Base-by-base conservation (phyloP, 1,140 invertebrate species). In the Trichogramma pretiosum region DNA sequence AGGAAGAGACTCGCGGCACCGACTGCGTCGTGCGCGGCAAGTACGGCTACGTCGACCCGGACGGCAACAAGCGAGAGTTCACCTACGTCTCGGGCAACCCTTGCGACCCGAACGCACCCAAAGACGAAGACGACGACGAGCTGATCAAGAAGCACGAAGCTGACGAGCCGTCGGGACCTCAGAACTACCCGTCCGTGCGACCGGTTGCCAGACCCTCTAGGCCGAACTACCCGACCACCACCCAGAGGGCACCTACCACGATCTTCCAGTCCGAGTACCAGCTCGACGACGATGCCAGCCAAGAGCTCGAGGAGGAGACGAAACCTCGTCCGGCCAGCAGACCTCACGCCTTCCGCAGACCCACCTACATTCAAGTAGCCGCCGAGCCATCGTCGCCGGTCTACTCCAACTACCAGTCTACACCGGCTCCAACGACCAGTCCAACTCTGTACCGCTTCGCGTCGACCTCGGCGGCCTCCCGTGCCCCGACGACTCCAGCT, bases 31-130 rank as follows among this genome's bases (percentile, higher is more conserved):
- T 91, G 0, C 74, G 86, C 43, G 89, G 89, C 5, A 90, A 90
- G 64, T 92, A 91, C 63, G 87, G 87, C 9, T 93, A 92, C 68
- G 75, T 91, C 14, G 89, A 91, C 62, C 87, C 88, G 2, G 85
- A 89, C 56, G 89, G 89, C 44, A 87, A 89, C 63, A 87, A 89
- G 58, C 67, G 88, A 47, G 85, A 91, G 60, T 90, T 91, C 63
- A 87, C 84, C 1, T 93, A 93, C 63, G 86, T 89, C 1, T 89
- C 86, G n/a, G 88, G 88, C n/a, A 89, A 89, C 59, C 85, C 86
- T 3, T 90, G 87, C 62, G 87, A 89, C 56, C 85, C 85, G 1
- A 87, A 88, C 62, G 83, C 82, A 9, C 79, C 81, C 0, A 78
- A 85, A 38, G 79, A 77, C 10, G 75, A 79, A 16, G 75, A 82